These are phyloP conservation scores for Drosophila subquinaria DNA, from an alignment of 2,888 invertebrate genomes.

Conservation along the genomic window DNA sequence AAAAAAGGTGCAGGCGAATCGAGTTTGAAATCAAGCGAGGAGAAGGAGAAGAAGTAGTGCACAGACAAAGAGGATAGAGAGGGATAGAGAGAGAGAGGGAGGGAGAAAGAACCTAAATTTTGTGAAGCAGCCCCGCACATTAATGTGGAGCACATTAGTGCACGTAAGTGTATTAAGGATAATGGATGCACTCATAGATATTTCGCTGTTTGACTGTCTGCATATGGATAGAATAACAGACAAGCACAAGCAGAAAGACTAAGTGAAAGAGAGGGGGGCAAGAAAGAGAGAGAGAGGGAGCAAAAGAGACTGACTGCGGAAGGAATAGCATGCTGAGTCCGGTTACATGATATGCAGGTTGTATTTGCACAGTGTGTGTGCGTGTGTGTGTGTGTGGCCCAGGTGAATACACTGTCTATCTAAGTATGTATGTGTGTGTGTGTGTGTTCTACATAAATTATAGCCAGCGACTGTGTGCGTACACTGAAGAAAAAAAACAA, in stretches of 20 bases:
- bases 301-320: conserved; percentile 30
- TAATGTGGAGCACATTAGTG: conserved; percentile 73
- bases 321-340: conserved; percentile 46
- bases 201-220: conserved; percentile 64
- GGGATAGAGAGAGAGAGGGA: neutral
- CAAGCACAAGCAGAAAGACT: neutral
- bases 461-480: conserved; percentile 16
- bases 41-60: neutral
- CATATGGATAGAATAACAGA: conserved; percentile 47
- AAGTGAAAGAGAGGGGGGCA: neutral
- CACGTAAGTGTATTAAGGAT: conserved; percentile 80
- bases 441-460: conserved; percentile 49
- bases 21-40: conserved; percentile 5
- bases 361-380: conserved; percentile 17
- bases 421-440: conserved; percentile 2
- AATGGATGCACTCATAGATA: conserved; percentile 82
- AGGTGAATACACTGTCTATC: no score
- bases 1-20: conserved; percentile 20
- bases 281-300: neutral
- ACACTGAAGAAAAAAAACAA: neutral
- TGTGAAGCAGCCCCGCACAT: conserved; percentile 64
- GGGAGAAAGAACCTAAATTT: conserved; percentile 58
- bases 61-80: neutral
- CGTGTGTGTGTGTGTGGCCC: conserved; percentile 6
- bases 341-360: conserved; percentile 57